Evolutionary conservation across 2,888 invertebrate genomes (phyloP).

Genomic region (Ormyrus nitidulus): DNA sequence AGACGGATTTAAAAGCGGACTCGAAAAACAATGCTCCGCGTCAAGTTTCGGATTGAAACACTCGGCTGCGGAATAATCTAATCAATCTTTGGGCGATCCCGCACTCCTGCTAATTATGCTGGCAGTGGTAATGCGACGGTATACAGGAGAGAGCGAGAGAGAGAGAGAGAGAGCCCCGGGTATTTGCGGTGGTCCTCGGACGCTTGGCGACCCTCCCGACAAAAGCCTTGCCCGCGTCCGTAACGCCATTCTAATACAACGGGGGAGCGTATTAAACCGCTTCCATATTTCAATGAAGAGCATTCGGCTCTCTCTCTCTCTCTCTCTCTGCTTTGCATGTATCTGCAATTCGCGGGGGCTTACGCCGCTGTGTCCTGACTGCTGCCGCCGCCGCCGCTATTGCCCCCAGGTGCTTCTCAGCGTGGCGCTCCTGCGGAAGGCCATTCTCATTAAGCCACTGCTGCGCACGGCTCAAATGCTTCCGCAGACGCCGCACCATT

Average conservation of each 20-base stretch:
- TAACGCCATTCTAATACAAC: slow-evolving; percentile 46
- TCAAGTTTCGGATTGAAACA: no score
- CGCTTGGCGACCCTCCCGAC: no score
- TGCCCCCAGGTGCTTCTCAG: slow-evolving; percentile 47
- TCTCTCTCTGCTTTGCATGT: slow-evolving; percentile 62
- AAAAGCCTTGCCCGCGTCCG: neutral
- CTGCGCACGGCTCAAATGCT: neutral
- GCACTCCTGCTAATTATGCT: slow-evolving; percentile 47
- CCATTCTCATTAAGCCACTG: slow-evolving; percentile 45
- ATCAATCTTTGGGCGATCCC: slow-evolving; percentile 38
- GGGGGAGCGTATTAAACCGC: slow-evolving; percentile 60
- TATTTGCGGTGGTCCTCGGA: slow-evolving; percentile 28
- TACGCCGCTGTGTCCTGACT: slow-evolving; percentile 9
- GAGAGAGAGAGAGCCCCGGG: neutral
- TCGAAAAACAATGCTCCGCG: no score
- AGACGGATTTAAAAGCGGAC: no score
- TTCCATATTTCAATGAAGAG: slow-evolving; percentile 67
- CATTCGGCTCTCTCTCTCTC: slow-evolving; percentile 32
- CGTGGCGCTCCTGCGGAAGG: slow-evolving; percentile 34
- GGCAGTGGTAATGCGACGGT: slow-evolving; percentile 12
- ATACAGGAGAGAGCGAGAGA: neutral
- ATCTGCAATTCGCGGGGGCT: slow-evolving; percentile 60
- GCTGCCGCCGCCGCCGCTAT: slow-evolving; percentile 20
- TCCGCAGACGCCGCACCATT: neutral
- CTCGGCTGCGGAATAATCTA: slow-evolving; percentile 34